Percentiles rank a stretch among this genome's conserved stretches.
Conservation (phyloP, 1,140 invertebrate genomes). For the Laupala kohalensis region DNA sequence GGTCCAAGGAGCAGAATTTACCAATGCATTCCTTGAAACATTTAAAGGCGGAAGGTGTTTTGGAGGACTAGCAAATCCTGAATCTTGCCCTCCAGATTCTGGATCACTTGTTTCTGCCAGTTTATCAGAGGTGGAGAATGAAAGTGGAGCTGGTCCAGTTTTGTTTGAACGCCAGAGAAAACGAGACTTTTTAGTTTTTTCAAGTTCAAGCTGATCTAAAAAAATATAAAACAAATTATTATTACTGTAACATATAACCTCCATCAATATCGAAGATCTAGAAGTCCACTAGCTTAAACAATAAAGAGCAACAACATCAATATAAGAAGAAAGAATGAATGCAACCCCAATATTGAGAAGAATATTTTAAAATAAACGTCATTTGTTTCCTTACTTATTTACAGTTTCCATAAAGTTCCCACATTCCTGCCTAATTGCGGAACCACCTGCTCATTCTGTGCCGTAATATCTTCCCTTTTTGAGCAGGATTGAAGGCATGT, state of each 20-base stretch:
- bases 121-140: not conserved
- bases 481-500: too few species aligned
- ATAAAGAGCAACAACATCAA: too few species aligned
- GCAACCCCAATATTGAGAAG: too few species aligned
- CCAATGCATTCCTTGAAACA: not conserved
- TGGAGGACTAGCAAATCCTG: not conserved
- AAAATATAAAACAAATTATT: not conserved
- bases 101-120: not conserved
- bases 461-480: too few species aligned
- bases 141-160: conserved; percentile 4
- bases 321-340: too few species aligned
- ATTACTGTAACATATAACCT: not conserved
- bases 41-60: not conserved
- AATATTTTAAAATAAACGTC: too few species aligned
- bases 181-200: not conserved
- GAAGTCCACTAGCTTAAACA: too few species aligned
- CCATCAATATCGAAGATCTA: too few species aligned
- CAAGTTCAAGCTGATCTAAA: conserved; percentile 9
- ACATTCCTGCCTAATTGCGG: too few species aligned
- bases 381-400: too few species aligned
- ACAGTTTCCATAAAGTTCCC: too few species aligned
- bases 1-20: not conserved
- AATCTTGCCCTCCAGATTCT: not conserved
- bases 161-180: conserved; percentile 1
- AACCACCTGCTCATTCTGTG: too few species aligned